Base-by-base conservation (phyloP, 2,888 invertebrate genomes). In the Matsumyia berberina region DNA sequence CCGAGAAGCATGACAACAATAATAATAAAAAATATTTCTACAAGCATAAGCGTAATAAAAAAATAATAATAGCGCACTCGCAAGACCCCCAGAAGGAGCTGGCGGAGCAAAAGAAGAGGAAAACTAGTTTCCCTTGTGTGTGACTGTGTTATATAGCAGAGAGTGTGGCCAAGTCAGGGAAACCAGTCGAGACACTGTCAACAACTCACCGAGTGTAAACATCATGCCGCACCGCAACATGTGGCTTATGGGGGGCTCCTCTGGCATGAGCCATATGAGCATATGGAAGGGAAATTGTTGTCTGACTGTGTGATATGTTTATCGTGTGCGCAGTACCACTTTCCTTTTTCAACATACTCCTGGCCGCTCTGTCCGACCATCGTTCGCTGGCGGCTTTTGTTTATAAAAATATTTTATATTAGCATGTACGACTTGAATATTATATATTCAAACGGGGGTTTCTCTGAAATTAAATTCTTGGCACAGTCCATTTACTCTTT, bases 271-370 rank as follows among this genome's bases (percentile, higher is more conserved):
- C 55, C 73, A 74, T 67, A 69, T 62, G 72, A 42, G 66, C 70
- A 80, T 64, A 77, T 77, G 67, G 78, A 83, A 83, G 83, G 83
- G 83, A 83, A 83, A 83, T 83, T 83, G 83, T 74, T 73, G 79
- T 78, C 73, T 67, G 70, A 73, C 57, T 80, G 46, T 69, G 58
- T 67, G 72, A 78, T 58, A 53, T 79, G 51, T 67, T 62, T 82
- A 70, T 80, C 69, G 79, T 62, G 76, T 67, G 64, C 58, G 12
- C 74, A 81, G 72, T 53, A 72, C 73, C 82, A 82, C 80, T 78
- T 74, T 78, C 76, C 78, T 80, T 80, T 83, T 86, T 57, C 78
- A 83, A 82, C 66, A 64, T 60, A 74, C n/a, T 78, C 46, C 33
- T 64, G 69, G 62, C 33, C 11, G 24, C 15, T 37, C 17, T 74